Evolutionary conservation across 1,140 invertebrate genomes (phyloP), one percentile per base, ranked within the genome.

Genomic region (Wiebesia pumilae): DNA sequence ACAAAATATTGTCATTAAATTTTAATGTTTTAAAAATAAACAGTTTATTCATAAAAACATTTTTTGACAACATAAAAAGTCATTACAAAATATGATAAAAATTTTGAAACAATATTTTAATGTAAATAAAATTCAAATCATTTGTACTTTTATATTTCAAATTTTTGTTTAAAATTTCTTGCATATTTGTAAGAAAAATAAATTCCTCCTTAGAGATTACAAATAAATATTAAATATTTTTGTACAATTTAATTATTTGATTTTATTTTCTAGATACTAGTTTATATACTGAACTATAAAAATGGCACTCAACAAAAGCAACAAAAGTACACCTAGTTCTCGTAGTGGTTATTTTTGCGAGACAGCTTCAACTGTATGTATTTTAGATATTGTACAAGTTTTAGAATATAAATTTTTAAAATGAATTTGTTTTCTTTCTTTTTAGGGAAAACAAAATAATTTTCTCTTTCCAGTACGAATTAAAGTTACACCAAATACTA

Each of bases 251-350:
- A 75, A 75, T 75, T 9, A 27, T 6, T 7, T 43, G 24, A 54
- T 19, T n/a, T 79, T 65, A 21, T 47, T 81, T 81, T 33, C 4
- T 47, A 67, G 40, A 3, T 81, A 47, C 12, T 73, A 77, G 65
- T 65, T 79, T 73, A 33, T 19, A 77, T 6, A 62, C 3, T 62
- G 4, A 27, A 27, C 9, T 14, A 30, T 69, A 12, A 84, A 73
- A 71, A 87, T 87, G 86, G 82, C 78, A 51, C 47, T 87, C 0
- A 87, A 87, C n/a, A 87, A 81, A 58, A 87, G 77, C 33, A 80
- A n/a, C 27, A 87, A 81, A 73, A 67, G n/a, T 33, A 83, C 86
- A 40, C 82, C 81, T 24, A 81, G 65, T 51, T 87, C 82, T 19
- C 51, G 77, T 10, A 84, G 82, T 84, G 77, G 86, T 14, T 87